These are phyloP conservation scores for Dermatemys mawii DNA, from an alignment of 2,113 vertebrate species.

Conservation along the genomic window DNA sequence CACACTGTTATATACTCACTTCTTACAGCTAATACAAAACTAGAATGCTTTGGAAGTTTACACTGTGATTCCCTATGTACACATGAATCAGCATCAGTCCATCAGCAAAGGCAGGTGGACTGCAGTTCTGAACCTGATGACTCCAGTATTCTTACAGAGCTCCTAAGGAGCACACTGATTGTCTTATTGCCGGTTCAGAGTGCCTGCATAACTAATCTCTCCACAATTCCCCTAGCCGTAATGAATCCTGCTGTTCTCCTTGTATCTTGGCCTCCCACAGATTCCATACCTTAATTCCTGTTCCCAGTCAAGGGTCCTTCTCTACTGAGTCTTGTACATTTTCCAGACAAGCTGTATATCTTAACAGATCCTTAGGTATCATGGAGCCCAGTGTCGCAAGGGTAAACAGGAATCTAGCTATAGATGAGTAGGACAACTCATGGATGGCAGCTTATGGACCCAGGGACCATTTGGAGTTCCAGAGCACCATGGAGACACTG, in stretches of 20 bases:
- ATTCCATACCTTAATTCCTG: neutral
- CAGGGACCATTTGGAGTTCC: neutral
- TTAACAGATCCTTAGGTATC: neutral
- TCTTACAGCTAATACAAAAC: neutral
- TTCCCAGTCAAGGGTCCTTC: neutral
- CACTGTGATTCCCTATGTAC: neutral
- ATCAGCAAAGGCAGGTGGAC: neutral
- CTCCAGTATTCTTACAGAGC: neutral
- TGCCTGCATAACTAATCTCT: neutral
- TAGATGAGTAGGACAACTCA: neutral
- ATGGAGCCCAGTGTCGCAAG: neutral
- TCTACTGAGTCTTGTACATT: neutral
- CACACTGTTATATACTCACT: neutral
- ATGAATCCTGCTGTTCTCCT: neutral
- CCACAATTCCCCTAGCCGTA: neutral
- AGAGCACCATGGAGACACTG: neutral
- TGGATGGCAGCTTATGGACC: neutral
- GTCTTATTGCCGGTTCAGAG: neutral
- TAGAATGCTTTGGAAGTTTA: neutral
- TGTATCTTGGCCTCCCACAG: neutral
- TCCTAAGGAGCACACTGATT: neutral
- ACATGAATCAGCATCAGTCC: neutral
- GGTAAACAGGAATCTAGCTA: neutral
- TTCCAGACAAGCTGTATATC: neutral
- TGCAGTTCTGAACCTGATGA: neutral